Evolutionary conservation across 1,140 invertebrate genomes (phyloP).

Genomic region (Mercenaria mercenaria): DNA sequence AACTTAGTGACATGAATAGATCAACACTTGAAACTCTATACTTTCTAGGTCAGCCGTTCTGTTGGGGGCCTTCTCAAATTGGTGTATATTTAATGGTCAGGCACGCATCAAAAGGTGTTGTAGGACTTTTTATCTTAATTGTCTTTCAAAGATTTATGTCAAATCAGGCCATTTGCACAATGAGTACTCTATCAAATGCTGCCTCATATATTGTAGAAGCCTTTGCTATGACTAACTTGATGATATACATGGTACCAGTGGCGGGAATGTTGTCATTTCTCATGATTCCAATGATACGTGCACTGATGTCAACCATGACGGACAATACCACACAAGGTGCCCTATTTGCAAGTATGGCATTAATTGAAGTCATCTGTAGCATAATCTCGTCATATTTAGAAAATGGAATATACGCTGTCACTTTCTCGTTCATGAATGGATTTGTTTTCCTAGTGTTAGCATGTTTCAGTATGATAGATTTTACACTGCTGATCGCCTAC

Average conservation of each 20-base stretch:
- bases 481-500: background rate
- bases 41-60: constrained; percentile 40
- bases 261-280: constrained; percentile 22
- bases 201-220: constrained; percentile 30
- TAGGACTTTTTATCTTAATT: background rate
- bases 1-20: constrained; percentile 1
- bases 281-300: constrained; percentile 18
- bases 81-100: constrained; percentile 1
- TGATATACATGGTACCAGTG: constrained; percentile 10
- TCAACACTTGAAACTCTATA: constrained; percentile 20
- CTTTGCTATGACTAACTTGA: background rate
- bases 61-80: constrained; percentile 21
- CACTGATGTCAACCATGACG: constrained; percentile 29
- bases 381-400: background rate
- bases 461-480: constrained; percentile 2
- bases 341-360: constrained; percentile 18
- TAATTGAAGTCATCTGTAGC: background rate
- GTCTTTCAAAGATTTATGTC: constrained; percentile 11
- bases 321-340: constrained; percentile 16
- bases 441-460: constrained; percentile 42
- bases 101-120: constrained; percentile 15
- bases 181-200: background rate
- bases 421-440: constrained; percentile 18
- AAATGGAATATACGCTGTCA: constrained; percentile 11
- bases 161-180: background rate